Base-by-base conservation (phyloP, 2,797 vertebrate species). In the Argyrosomus regius region DNA sequence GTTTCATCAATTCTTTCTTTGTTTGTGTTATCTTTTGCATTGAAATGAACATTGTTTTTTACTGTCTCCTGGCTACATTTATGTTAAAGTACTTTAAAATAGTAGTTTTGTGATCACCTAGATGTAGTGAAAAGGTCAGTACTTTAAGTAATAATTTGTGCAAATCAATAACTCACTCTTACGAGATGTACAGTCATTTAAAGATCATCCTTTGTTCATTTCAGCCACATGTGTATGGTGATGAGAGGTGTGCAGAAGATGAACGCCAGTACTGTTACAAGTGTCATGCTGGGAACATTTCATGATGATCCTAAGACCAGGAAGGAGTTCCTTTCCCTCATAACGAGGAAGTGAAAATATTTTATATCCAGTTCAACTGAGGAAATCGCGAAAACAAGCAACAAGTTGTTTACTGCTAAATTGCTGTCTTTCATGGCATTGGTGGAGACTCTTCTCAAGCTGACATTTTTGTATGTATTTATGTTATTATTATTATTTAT, bases 181-280 rank as follows among this genome's bases (percentile, higher is more conserved):
- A 3, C 6, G 22, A 11, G 18, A 18, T 52, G 46, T 39, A 10
- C 0, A 0, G 12, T 52, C 3, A 53, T 39, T 48, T 50, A 26
- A 45, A 45, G 8, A 24, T 17, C 6, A 2, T 62, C 10, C 6
- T 39, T 50, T 68, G 22, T 83, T 22, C n/a, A 1, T 85, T 87
- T 13, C 85, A 94, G 94, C 79, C 95, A 95, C 86, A 95, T 94
- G 95, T 95, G 90, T 45, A 92, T 92, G 93, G 88, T 95, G 67
- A 93, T 96, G 94, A 88, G 96, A 62, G 93, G 92, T 0, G 94
- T 91, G 69, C 94, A 96, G 92, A 96, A 95, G 91, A 96, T 93
- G 64, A 96, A 94, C 45, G 95, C 93, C 81, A 87, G 64, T 43
- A 93, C 88, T 3, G 64, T 91, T 31, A 95, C 79, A 12, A 93